Evolutionary conservation across 35 echinoderm and acorn worm genomes (phyloP).

Genomic region (Patiria miniata): DNA sequence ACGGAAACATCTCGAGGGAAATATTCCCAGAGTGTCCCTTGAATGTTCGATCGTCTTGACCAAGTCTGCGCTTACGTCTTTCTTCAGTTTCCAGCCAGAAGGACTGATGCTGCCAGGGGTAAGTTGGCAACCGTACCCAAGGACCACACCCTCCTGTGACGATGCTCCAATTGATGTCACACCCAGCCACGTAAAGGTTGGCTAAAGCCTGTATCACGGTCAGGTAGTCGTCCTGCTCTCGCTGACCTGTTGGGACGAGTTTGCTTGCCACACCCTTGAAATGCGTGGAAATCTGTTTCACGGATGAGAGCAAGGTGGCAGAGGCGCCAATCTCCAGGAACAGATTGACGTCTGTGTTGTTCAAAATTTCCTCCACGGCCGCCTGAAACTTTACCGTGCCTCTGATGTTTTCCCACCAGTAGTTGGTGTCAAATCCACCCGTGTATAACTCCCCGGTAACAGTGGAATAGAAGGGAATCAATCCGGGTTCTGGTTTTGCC

Average conservation of each 20-base stretch:
- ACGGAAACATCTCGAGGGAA: constrained; percentile 72
- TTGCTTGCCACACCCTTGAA: constrained; percentile 32
- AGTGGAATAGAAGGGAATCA: constrained; percentile 77
- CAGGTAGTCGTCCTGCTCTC: constrained; percentile 69
- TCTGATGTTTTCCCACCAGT: constrained; percentile 95
- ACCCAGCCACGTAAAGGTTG: constrained; percentile 54
- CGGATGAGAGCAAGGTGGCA: constrained; percentile 68
- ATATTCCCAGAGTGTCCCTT: constrained; percentile 79
- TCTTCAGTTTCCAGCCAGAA: constrained; percentile 78
- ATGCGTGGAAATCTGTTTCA: constrained; percentile 70
- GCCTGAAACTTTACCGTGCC: constrained; percentile 74
- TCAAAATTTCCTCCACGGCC: constrained; percentile 70
- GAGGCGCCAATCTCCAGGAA: constrained; percentile 83
- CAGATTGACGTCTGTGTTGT: constrained; percentile 48
- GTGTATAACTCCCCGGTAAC: constrained; percentile 68
- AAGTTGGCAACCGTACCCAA: constrained; percentile 65
- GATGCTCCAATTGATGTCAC: constrained; percentile 74
- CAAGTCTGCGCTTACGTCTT: constrained; percentile 72
- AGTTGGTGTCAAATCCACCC: constrained; percentile 75
- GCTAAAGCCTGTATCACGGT: constrained; percentile 56
- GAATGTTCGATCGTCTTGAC: constrained; percentile 80
- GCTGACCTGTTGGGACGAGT: constrained; percentile 55
- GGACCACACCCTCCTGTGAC: constrained; percentile 52
- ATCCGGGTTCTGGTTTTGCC: constrained; percentile 39
- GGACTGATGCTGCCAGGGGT: constrained; percentile 84